Evolutionary conservation across 2,888 invertebrate genomes (phyloP), one percentile per base, ranked within the genome.

Genomic region (Chrysolina oricalcia): DNA sequence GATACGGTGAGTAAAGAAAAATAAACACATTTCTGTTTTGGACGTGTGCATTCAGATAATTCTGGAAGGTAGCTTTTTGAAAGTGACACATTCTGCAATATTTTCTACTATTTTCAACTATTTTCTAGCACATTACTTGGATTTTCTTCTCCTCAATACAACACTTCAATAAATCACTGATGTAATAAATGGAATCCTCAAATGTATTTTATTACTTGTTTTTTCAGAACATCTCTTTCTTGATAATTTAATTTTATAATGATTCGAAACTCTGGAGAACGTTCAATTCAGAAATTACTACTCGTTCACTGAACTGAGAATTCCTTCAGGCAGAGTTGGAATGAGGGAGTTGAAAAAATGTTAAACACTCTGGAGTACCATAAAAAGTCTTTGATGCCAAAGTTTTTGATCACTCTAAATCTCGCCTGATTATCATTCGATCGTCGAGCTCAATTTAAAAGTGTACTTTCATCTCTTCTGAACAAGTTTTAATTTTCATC

Each of bases 261-360:
- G 27, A 59, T 59, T 27, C 27, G 59, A 59, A 59, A 27, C 59
- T 59, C 27, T 59, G 27, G 35, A 27, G 59, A 66, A 46, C 66
- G 50, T 48, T 66, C 46, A 66, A 48, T 66, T 46, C 27, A n/a
- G 43, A 46, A n/a, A 66, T 66, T 66, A 46, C 66, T 27, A 23
- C 23, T 46, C 46, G 66, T 46, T 66, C 67, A 53, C 27, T 67
- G 53, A 67, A 40, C 50, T 68, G 53, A 53, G 35, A 40, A 68
- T 40, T 68, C 53, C 13, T 19, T 5, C 21, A 19, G 53, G 50
- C 66, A 17, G 35, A 68, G 56, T 46, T 68, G 40, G 53, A 68
- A 50, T 15, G 56, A 41, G 35, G n/a, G 35, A 68, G 40, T 35
- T 68, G 50, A 53, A 53, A 27, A 53, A 35, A 68, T 5, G 68